phyloP scores from a whole-genome alignment of 2,888 invertebrate genomes.

The Eupithecia tripunctaria region DNA sequence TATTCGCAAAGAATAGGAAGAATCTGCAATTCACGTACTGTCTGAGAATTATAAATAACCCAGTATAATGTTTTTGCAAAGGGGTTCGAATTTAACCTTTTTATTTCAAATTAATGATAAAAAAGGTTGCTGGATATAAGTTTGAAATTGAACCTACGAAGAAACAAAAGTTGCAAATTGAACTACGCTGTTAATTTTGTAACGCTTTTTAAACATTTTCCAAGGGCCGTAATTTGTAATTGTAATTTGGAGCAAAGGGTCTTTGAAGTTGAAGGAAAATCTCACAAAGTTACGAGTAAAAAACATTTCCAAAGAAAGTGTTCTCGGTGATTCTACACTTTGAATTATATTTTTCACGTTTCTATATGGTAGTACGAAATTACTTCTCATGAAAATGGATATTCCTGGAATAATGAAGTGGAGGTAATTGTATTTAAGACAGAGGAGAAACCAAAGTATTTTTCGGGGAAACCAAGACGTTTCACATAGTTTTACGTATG shows the following conservation, averaged over 20 bases:
- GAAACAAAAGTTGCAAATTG: slow-evolving; percentile 44
- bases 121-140: slow-evolving; percentile 19
- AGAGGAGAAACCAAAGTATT: neutral
- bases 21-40: too few species aligned
- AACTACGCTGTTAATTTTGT: slow-evolving; percentile 46
- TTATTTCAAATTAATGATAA: slow-evolving; percentile 2
- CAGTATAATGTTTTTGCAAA: neutral
- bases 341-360: neutral
- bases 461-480: neutral
- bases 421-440: neutral
- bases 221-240: slow-evolving; percentile 48
- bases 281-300: slow-evolving; percentile 46
- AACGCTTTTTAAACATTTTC: slow-evolving; percentile 47
- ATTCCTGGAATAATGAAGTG: neutral
- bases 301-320: slow-evolving; percentile 45
- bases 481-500: too few species aligned
- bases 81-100: neutral
- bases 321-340: slow-evolving; percentile 33
- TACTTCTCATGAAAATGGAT: neutral
- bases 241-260: slow-evolving; percentile 49
- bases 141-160: slow-evolving; percentile 27
- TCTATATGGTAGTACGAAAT: slow-evolving; percentile 1
- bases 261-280: slow-evolving; percentile 48
- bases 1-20: neutral
- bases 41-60: too few species aligned